Conservation (phyloP, 2,113 vertebrate species). For the Crotophaga sulcirostris region DNA sequence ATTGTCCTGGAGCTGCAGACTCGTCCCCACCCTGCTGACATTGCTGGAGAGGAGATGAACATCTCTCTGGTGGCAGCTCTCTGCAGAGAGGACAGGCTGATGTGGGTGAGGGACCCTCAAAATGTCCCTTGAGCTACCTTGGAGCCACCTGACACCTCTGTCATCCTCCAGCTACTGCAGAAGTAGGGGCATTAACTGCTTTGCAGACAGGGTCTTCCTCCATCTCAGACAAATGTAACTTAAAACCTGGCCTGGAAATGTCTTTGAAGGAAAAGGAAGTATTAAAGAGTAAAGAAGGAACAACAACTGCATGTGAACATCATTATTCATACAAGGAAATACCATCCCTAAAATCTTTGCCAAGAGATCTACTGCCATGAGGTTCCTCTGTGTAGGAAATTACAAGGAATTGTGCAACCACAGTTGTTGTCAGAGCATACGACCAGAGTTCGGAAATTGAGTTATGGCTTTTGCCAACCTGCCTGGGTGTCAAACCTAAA, state of each 20-base stretch:
- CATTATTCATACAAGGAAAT: not conserved
- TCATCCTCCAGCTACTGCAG: not conserved
- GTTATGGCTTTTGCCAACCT: not conserved
- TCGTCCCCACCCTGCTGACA: not conserved
- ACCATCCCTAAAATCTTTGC: not conserved
- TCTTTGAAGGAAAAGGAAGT: not conserved
- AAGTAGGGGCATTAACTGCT: not conserved
- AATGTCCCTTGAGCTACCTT: not conserved
- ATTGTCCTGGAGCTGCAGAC: not conserved
- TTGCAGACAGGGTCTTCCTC: not conserved
- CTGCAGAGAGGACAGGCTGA: not conserved
- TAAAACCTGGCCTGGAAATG: not conserved
- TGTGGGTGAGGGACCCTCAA: not conserved
- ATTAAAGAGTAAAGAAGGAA: not conserved
- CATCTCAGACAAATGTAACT: not conserved
- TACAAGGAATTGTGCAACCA: conserved; percentile 11
- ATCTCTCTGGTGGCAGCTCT: not conserved
- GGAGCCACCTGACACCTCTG: not conserved
- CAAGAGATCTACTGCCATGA: not conserved
- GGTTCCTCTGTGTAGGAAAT: not conserved
- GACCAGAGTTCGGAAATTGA: not conserved
- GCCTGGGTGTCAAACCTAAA: not conserved
- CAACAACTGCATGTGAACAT: not conserved
- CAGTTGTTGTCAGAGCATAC: not conserved
- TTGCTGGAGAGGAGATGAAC: not conserved